Evolutionary conservation across 1,140 invertebrate species (phyloP).

Genomic region (Lepidurus couesii): DNA sequence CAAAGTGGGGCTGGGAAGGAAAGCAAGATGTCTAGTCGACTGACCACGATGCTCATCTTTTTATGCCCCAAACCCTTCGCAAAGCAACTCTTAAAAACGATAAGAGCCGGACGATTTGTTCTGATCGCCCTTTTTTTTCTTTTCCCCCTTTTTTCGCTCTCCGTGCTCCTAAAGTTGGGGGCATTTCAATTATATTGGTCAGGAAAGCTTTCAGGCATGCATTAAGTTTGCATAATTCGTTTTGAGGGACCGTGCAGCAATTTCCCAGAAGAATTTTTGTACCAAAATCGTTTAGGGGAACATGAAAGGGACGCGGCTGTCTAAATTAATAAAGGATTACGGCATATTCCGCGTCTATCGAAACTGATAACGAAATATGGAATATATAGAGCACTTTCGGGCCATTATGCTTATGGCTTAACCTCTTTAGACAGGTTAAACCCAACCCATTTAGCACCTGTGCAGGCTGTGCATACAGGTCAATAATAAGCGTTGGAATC

Average conservation of each 20-base stretch:
- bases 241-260: neutral
- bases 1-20: neutral
- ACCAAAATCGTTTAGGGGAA: neutral
- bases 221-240: conserved; percentile 19
- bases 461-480: neutral
- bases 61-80: neutral
- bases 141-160: neutral
- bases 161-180: neutral
- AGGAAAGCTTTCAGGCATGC: conserved; percentile 13
- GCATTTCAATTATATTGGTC: conserved; percentile 8
- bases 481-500: too few species aligned
- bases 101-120: conserved; percentile 15
- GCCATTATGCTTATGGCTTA: neutral
- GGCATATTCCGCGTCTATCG: too few species aligned
- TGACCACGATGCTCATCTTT: conserved; percentile 21
- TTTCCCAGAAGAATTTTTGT: neutral
- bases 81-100: conserved; percentile 7
- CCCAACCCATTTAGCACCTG: neutral
- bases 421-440: neutral
- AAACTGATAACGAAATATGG: too few species aligned
- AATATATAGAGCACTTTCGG: neutral
- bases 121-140: neutral
- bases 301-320: too few species aligned
- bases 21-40: conserved; percentile 12
- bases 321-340: too few species aligned